Conservation (phyloP, 2,797 vertebrate species). For the Sebastes jordani region DNA sequence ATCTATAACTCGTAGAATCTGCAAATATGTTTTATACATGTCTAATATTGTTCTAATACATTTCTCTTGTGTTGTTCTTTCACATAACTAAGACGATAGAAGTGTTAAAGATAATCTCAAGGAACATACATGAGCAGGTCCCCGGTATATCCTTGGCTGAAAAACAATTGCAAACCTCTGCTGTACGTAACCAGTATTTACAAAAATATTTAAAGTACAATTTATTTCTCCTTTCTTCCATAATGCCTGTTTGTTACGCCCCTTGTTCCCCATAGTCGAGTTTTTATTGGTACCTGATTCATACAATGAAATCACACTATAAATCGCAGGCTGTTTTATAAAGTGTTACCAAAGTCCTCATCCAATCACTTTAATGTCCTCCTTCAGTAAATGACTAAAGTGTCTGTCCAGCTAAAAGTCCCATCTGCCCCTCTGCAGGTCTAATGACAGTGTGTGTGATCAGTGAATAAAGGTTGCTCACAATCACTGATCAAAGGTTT, state of each 20-base stretch:
- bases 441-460: slow-evolving; percentile 28
- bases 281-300: background rate
- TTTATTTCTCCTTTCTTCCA: background rate
- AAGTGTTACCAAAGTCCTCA: background rate
- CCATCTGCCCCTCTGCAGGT: slow-evolving; percentile 19
- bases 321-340: background rate
- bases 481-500: slow-evolving; percentile 38
- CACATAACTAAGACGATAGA: no score
- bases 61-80: accelerated
- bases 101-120: accelerated
- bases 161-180: no score
- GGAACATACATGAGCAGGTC: no score
- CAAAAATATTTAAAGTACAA: background rate
- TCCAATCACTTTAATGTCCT: background rate
- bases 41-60: no score
- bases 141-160: no score
- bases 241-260: accelerated
- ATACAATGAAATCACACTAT: background rate
- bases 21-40: no score
- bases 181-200: no score
- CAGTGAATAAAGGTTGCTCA: slow-evolving; percentile 12
- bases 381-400: background rate
- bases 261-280: background rate
- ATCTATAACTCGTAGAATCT: no score
- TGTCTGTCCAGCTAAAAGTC: background rate